These are phyloP conservation scores for Sesia apiformis DNA, from an alignment of 2,888 invertebrate species.

Conservation along the genomic window DNA sequence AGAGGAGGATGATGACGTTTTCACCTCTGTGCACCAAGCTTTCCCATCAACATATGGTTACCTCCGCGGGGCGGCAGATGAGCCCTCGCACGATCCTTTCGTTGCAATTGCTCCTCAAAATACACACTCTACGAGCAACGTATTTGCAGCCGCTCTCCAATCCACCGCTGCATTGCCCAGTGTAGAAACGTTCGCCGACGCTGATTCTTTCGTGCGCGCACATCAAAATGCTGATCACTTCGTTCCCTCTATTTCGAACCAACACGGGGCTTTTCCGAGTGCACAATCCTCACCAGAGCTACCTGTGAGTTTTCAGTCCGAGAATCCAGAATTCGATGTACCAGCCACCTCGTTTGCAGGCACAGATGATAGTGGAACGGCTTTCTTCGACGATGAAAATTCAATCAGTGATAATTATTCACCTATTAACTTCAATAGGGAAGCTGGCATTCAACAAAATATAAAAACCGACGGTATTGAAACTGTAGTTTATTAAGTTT, in stretches of 20 bases:
- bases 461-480: constrained; percentile 49
- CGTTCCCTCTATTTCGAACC: constrained; percentile 26
- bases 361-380: constrained; percentile 23
- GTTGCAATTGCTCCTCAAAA: constrained; percentile 32
- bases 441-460: constrained; percentile 53
- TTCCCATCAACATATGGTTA: constrained; percentile 48
- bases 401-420: constrained; percentile 27
- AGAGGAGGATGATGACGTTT: constrained; percentile 48
- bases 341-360: constrained; percentile 33
- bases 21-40: constrained; percentile 42
- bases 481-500: constrained; percentile 40
- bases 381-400: constrained; percentile 26
- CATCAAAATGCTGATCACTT: constrained; percentile 24
- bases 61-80: constrained; percentile 35
- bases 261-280: constrained; percentile 18
- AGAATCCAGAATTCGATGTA: constrained; percentile 28
- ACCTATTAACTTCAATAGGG: constrained; percentile 46
- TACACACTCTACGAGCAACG: constrained; percentile 24
- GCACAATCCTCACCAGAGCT: constrained; percentile 30
- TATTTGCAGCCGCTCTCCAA: constrained; percentile 35
- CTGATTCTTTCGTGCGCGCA: constrained; percentile 9
- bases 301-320: constrained; percentile 25
- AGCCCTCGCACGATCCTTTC: constrained; percentile 35
- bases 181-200: constrained; percentile 32
- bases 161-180: constrained; percentile 31